phyloP scores from a whole-genome alignment of 2,888 invertebrate species.

The Chloromyia formosa region DNA sequence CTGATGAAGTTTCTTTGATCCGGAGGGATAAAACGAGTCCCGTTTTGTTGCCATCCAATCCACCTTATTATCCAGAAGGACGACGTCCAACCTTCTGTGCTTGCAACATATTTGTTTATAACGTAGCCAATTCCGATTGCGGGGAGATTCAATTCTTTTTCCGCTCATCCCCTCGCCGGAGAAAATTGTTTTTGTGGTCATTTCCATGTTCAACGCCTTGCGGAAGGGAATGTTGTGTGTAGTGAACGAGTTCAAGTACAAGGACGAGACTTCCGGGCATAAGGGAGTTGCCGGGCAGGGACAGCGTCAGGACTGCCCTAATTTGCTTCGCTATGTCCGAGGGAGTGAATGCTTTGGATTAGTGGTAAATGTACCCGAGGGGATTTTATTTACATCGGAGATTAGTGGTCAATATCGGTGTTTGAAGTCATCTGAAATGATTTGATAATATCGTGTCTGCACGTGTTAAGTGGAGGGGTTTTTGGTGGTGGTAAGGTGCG shows the following conservation, averaged over 20 bases:
- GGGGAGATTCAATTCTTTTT: background rate
- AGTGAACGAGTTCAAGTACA: slow-evolving; percentile 13
- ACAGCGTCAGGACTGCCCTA: background rate
- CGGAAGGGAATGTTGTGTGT: background rate
- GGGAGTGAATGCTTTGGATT: background rate
- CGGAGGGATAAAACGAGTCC: slow-evolving; percentile 6
- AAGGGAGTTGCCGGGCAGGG: background rate
- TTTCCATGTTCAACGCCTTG: slow-evolving; percentile 25
- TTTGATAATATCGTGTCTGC: background rate
- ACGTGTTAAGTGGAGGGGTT: too few relatives aligned
- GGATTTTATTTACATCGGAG: slow-evolving; percentile 7
- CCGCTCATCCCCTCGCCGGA: background rate
- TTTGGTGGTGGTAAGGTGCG: too few relatives aligned
- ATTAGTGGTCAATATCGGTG: slow-evolving; percentile 7
- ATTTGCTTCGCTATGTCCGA: background rate
- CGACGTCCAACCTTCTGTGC: background rate
- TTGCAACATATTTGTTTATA: slow-evolving; percentile 23
- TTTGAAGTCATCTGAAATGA: background rate
- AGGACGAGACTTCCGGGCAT: background rate
- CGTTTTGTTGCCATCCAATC: background rate
- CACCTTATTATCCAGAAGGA: background rate
- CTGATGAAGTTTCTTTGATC: slow-evolving; percentile 20
- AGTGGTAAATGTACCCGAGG: background rate
- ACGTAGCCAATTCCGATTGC: background rate
- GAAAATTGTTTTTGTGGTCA: slow-evolving; percentile 28